Conservation (phyloP, 1,140 invertebrate genomes). For the Microplitis mediator region DNA sequence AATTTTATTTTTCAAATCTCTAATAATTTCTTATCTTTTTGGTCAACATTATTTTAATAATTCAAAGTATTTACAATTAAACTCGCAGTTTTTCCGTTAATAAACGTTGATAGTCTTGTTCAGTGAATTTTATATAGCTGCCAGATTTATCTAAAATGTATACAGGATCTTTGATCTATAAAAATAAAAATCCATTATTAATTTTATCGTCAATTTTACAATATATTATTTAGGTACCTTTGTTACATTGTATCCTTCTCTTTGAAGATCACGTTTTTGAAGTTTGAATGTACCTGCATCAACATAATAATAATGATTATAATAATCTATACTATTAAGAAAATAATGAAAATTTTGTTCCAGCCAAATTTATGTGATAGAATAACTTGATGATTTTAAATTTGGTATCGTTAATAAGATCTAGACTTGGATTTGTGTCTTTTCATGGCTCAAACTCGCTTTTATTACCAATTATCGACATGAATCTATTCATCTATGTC, state of each 20-base stretch:
- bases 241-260: constrained; percentile 75
- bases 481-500: too few species aligned
- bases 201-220: background rate
- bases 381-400: too few species aligned
- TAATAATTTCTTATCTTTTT: too few species aligned
- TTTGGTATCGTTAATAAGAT: too few species aligned
- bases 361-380: too few species aligned
- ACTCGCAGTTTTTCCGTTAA: constrained; percentile 66
- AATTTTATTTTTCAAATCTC: too few species aligned
- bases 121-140: constrained; percentile 70
- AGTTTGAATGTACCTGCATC: constrained; percentile 84
- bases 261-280: constrained; percentile 82
- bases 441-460: too few species aligned
- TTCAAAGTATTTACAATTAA: constrained; percentile 55
- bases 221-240: constrained; percentile 36
- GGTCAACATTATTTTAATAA: background rate
- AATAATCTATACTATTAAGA: background rate
- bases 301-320: constrained; percentile 8
- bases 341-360: constrained; percentile 49
- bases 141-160: constrained; percentile 75
- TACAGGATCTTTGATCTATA: constrained; percentile 70
- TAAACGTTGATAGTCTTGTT: constrained; percentile 72
- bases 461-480: too few species aligned
- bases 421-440: too few species aligned
- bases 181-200: constrained; percentile 14